Conservation (phyloP, 2,797 vertebrate genomes). For the Spea hammondii region DNA sequence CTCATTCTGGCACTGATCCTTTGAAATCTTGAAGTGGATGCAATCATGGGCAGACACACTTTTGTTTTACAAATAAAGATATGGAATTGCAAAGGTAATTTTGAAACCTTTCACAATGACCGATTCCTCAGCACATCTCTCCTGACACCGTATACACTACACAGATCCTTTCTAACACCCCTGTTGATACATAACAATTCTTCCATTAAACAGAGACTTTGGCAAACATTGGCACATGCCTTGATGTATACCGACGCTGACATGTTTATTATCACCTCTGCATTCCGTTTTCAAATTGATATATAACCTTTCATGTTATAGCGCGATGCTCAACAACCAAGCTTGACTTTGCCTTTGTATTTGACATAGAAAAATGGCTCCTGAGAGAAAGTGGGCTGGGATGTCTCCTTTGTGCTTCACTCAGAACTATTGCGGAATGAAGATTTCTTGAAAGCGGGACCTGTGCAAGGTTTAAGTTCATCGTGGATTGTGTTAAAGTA, state of each 20-base stretch:
- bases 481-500: conserved; percentile 26
- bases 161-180: not conserved
- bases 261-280: not conserved
- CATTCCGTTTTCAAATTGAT: not conserved
- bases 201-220: not conserved
- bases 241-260: not conserved
- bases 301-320: conserved; percentile 7
- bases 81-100: no score
- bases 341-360: not conserved
- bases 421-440: not conserved
- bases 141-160: not conserved
- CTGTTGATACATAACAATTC: not conserved
- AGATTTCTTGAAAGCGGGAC: conserved; percentile 28
- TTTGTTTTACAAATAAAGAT: no score
- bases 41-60: no score
- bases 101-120: not conserved
- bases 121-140: not conserved
- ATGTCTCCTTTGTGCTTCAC: conserved; percentile 7
- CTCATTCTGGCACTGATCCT: no score
- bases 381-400: not conserved
- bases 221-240: conserved; percentile 18
- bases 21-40: no score
- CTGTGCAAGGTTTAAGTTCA: conserved; percentile 15
- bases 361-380: conserved; percentile 29
- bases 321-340: conserved; percentile 4